Evolutionary conservation across 2,888 invertebrate species (phyloP), one percentile per base, ranked within the genome.

Genomic region (Tenthredo notha): DNA sequence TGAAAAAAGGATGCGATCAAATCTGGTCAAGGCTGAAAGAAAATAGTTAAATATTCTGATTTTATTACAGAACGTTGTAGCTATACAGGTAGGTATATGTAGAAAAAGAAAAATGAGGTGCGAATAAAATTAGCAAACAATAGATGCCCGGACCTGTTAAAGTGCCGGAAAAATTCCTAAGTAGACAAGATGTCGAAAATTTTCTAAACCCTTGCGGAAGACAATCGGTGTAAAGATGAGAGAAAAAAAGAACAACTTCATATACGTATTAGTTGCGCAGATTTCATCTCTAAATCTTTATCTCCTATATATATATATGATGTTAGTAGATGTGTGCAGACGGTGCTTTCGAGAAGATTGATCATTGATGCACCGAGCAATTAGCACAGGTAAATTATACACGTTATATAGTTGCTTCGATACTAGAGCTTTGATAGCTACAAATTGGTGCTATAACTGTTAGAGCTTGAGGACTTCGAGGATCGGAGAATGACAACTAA

Each of bases 11-110:
- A 77, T 77, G 77, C 77, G 77, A 54, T 54, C 29, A 50, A 54
- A 54, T 54, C 77, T 77, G 77, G 77, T 77, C 77, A 77, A 77
- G 77, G 72, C 43, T 74, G 40, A 43, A 74, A 74, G 72, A 74
- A 74, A 74, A 74, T 43, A 43, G 72, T 21, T n/a, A 72, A 72
- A 40, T 72, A 21, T 40, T 40, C 43, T 33, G 33, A 67, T 33
- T 7, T 33, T 25, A 25, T 67, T 33, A 67, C 33, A 67, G 67
- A 74, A 70, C 15, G 21, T 1, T 70, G 37, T 70, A 29, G 75
- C 47, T 75, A 43, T 15, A n/a, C n/a, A n/a, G n/a, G n/a, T n/a
- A 50, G 1, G 54, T 29, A 25, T 33, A 25, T 15, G 33, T 9
- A 77, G 7, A n/a, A n/a, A n/a, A 7, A n/a, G 50, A 29, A 77